These are phyloP conservation scores for Pandion haliaetus DNA, from an alignment of 2,113 vertebrate genomes.

Conservation along the genomic window DNA sequence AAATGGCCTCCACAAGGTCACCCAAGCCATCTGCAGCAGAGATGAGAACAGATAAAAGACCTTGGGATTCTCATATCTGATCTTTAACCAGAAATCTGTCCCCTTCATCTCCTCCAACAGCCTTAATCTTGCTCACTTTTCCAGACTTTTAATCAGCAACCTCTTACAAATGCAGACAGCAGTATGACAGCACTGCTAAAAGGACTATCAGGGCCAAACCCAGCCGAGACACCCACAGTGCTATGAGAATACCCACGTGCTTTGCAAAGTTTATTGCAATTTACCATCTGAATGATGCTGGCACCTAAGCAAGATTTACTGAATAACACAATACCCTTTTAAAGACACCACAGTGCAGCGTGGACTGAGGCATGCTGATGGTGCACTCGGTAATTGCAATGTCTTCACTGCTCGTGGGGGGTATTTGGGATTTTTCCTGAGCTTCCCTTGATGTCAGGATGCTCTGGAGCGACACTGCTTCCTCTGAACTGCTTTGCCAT, in stretches of 20 bases:
- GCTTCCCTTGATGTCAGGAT: background rate
- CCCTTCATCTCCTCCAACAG: background rate
- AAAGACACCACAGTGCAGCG: background rate
- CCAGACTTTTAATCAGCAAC: background rate
- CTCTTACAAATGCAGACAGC: background rate
- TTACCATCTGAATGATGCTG: background rate
- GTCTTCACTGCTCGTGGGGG: rapidly evolving
- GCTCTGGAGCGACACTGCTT: background rate
- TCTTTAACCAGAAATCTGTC: background rate
- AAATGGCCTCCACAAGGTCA: background rate
- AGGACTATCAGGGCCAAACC: background rate
- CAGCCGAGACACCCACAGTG: background rate
- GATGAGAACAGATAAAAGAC: background rate
- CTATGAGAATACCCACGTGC: background rate
- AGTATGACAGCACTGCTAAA: background rate
- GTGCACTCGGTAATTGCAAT: background rate
- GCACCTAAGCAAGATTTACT: background rate
- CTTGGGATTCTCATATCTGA: background rate
- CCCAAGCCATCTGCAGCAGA: background rate
- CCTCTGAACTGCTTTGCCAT: background rate
- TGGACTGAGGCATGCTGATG: rapidly evolving
- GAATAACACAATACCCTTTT: background rate
- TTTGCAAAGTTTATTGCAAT: background rate
- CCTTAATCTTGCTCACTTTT: background rate
- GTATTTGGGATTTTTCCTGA: background rate